Evolutionary conservation across 2,888 invertebrate species (phyloP).

Genomic region (Lucinisca nassula): DNA sequence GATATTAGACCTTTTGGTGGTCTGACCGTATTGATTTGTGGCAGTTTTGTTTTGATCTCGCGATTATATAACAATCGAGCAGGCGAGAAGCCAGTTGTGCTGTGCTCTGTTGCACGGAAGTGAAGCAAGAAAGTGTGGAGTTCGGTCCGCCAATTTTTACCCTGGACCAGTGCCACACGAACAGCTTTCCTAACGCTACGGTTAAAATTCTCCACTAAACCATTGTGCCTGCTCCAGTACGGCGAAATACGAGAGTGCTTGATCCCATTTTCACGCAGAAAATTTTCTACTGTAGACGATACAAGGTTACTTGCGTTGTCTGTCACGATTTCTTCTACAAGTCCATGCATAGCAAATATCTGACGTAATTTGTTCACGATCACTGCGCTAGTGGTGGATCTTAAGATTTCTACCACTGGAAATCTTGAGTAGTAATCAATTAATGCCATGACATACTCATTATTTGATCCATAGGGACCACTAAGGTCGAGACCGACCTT

Average conservation of each 20-base stretch:
- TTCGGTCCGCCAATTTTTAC: constrained; percentile 32
- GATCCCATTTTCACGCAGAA: too few relatives aligned
- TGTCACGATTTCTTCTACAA: constrained; percentile 18
- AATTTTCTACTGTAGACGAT: too few relatives aligned
- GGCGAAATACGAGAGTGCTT: too few relatives aligned
- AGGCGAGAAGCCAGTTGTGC: neutral
- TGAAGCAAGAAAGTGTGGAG: too few relatives aligned
- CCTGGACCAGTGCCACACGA: constrained; percentile 15
- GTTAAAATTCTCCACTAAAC: constrained; percentile 53
- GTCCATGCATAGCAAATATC: constrained; percentile 36
- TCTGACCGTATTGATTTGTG: neutral
- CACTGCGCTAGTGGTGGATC: neutral
- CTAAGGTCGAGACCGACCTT: constrained; percentile 10
- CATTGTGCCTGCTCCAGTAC: constrained; percentile 44
- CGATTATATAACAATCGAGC: constrained; percentile 1
- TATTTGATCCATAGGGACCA: constrained; percentile 27
- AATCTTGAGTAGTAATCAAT: constrained; percentile 36
- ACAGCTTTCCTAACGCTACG: constrained; percentile 37
- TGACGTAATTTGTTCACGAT: constrained; percentile 19
- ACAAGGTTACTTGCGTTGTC: constrained; percentile 55
- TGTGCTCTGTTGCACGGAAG: too few relatives aligned
- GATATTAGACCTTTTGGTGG: neutral
- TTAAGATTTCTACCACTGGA: constrained; percentile 33
- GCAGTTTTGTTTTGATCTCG: neutral
- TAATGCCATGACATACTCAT: constrained; percentile 26